A percentile compares a stretch with the other conserved stretches of the same genome.
These are phyloP conservation scores for Hipposideros armiger DNA, from an alignment of 2,113 vertebrate genomes.

Conservation along the genomic window DNA sequence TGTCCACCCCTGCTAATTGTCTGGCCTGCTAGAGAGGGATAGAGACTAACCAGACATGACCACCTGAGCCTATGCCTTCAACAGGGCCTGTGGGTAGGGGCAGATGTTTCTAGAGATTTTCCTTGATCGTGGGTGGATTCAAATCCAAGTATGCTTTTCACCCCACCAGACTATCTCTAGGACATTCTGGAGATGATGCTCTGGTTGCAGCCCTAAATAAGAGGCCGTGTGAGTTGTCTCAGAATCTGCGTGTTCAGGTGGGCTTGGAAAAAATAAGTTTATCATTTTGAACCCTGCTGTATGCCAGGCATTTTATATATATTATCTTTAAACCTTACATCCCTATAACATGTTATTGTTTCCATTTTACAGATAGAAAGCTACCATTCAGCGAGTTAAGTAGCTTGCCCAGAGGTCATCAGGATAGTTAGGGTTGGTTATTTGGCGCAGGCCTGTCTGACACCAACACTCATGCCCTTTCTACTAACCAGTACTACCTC, in stretches of 20 bases:
- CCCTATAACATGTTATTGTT: background rate
- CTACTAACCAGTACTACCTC: too few species aligned
- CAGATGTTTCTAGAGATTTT: background rate
- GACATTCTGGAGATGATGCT: background rate
- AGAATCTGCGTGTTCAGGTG: background rate
- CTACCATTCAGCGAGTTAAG: background rate
- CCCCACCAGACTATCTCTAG: background rate
- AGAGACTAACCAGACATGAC: background rate
- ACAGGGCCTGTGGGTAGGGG: background rate
- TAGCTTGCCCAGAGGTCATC: background rate
- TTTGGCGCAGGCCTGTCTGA: background rate
- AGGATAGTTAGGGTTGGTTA: background rate
- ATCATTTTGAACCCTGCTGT: background rate
- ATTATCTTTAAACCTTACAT: background rate
- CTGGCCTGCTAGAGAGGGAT: background rate
- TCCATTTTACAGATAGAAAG: conserved; percentile 21
- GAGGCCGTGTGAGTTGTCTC: background rate
- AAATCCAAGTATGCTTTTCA: background rate
- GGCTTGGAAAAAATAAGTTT: background rate
- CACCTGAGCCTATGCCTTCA: background rate
- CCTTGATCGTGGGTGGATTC: background rate
- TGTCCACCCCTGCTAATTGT: background rate
- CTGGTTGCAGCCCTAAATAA: background rate
- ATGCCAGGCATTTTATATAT: background rate
- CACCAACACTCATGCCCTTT: background rate